phyloP scores from a whole-genome alignment of 2,797 vertebrate genomes.

The Cichlasoma orientale region DNA sequence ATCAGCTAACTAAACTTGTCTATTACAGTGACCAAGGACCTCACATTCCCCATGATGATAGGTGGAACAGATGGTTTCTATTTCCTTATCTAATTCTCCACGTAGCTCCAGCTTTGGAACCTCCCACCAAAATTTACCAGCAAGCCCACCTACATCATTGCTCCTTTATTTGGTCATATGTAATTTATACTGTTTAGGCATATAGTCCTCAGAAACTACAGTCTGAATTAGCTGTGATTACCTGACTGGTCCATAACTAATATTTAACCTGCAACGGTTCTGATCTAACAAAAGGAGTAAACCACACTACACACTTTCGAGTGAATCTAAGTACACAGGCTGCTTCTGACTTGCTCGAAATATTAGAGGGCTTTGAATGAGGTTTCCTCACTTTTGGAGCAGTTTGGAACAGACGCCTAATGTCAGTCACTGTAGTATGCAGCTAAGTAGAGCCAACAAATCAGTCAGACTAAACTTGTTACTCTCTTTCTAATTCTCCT shows the following conservation, averaged over 20 bases:
- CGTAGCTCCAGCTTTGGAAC: background rate
- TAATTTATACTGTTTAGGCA: background rate
- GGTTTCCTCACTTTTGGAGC: background rate
- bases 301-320: background rate
- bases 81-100: background rate
- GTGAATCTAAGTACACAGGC: background rate
- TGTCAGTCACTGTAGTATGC: constrained; percentile 24
- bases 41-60: background rate
- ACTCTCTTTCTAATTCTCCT: constrained; percentile 7
- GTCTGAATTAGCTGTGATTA: background rate
- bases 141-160: background rate
- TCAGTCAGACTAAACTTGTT: constrained; percentile 40
- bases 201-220: background rate
- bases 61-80: background rate
- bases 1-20: background rate
- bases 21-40: background rate
- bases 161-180: background rate
- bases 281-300: background rate
- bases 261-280: background rate
- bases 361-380: background rate
- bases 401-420: background rate
- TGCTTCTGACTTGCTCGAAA: background rate
- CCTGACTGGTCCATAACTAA: background rate
- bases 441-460: constrained; percentile 9
- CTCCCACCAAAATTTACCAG: background rate